Evolutionary conservation across 2,797 vertebrate species (phyloP), one percentile per base, ranked within the genome.

Genomic region (Myiothlypis chrysogaster): DNA sequence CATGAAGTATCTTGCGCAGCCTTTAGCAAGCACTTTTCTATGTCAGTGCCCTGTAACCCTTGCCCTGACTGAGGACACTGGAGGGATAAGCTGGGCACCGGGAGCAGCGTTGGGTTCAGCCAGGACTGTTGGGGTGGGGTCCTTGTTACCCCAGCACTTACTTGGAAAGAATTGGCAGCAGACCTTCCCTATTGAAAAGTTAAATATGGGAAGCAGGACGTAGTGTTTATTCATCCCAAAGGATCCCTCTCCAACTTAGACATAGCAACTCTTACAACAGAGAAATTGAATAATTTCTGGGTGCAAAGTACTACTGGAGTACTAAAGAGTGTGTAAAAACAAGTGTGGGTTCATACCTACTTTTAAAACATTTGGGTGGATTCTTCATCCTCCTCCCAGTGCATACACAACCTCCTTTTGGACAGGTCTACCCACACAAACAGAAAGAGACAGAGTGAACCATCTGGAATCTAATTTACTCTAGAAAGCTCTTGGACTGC

Each of bases 21-120:
- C 21, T 71, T 24, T 53, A 52, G 35, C 52, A 72, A 64, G 32
- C 10, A 6, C 17, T 79, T 77, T 39, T 6, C 47, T 44, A 0
- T 72, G 52, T 65, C 52, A 22, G 20, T 32, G 43, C 25, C 43
- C 47, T 61, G 10, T 27, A 47, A 34, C 13, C 14, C 2, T 1
- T 49, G 64, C 12, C 56, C 27, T 55, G 65, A 10, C 22, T 19
- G 37, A 43, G 49, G 37, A 64, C 41, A 28, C 21, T 41, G 30
- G 10, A 39, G n/a, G 30, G 20, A 24, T 72, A 72, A 78, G 28
- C 61, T 57, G 53, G 27, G n/a, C 22, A 25, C 14, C 0, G 0
- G 27, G 13, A 60, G 10, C 17, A 43, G 24, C 0, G 0, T 0
- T 39, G 7, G 17, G 30, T 39, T 78, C 41, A 66, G 32, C 8